A percentile compares a stretch with the other conserved stretches of the same genome.
These are phyloP conservation scores for Tachysurus vachellii DNA, from an alignment of 2,113 vertebrate genomes.

Conservation along the genomic window DNA sequence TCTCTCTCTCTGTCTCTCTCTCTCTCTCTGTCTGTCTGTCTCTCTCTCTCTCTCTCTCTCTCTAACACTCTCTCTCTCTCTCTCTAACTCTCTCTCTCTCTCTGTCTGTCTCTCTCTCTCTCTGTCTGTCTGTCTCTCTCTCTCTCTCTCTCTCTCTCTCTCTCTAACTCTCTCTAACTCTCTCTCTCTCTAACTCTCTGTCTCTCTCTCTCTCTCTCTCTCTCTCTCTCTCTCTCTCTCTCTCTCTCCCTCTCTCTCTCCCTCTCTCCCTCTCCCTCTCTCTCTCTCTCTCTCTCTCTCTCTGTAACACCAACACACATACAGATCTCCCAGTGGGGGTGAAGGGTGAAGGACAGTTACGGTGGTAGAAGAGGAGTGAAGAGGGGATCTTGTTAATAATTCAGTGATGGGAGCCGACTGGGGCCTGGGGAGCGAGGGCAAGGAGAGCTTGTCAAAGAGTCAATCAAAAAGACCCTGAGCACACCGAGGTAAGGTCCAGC, in stretches of 20 bases:
- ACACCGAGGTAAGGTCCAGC: conserved; percentile 56
- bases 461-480: conserved; percentile 64
- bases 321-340: conserved; percentile 48
- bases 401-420: conserved; percentile 66
- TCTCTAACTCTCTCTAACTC: conserved; percentile 1
- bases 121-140: too few relatives aligned
- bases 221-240: background rate
- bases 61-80: background rate
- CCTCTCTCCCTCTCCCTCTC: too few relatives aligned
- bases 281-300: background rate
- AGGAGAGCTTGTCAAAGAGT: conserved; percentile 54
- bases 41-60: background rate
- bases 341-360: conserved; percentile 54
- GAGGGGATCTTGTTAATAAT: conserved; percentile 68
- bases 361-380: conserved; percentile 42
- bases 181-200: conserved; percentile 5
- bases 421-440: conserved; percentile 45
- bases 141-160: background rate
- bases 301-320: conserved; percentile 27
- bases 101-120: too few relatives aligned
- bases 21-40: too few relatives aligned
- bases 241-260: too few relatives aligned
- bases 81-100: background rate
- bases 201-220: background rate
- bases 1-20: background rate